Conservation (phyloP, 30 jellyfish, hydroid and myxozoan species). For the Hydractinia echinata region DNA sequence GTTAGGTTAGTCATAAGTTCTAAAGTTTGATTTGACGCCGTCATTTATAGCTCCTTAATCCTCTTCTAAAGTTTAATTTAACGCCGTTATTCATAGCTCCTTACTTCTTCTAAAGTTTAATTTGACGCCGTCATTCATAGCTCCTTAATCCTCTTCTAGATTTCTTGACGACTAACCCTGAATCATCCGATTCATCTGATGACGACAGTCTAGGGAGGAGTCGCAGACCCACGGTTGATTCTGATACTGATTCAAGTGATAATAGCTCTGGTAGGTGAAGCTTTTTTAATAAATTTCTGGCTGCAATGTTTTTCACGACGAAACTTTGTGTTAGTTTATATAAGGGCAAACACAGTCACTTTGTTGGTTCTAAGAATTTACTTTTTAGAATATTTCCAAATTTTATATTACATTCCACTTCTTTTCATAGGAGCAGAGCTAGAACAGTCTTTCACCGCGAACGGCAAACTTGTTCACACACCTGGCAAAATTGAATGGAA, state of each 20-base stretch:
- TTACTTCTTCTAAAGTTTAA: conserved; percentile 29
- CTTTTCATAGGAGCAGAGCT: background rate
- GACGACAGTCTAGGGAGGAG: conserved; percentile 54
- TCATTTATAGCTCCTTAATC: background rate
- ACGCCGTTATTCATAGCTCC: background rate
- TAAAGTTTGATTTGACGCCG: background rate
- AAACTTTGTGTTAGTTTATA: too few species aligned
- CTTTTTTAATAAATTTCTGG: background rate
- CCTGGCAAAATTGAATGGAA: conserved; percentile 66
- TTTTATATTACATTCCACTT: too few species aligned
- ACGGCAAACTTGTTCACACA: conserved; percentile 27
- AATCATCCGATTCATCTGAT: conserved; percentile 90
- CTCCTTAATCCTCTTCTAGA: conserved; percentile 24
- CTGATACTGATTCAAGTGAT: conserved; percentile 78
- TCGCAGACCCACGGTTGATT: conserved; percentile 56
- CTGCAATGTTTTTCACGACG: background rate
- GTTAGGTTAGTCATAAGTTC: background rate
- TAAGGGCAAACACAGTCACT: too few species aligned
- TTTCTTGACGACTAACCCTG: conserved; percentile 75
- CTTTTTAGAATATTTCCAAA: too few species aligned
- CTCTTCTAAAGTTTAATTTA: conserved; percentile 36
- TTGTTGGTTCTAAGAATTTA: too few species aligned
- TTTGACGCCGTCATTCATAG: background rate
- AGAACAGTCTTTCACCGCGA: background rate
- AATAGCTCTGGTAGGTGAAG: conserved; percentile 48